Evolutionary conservation across 2,113 vertebrate genomes (phyloP).

Genomic region (Phrynosoma platyrhinos): DNA sequence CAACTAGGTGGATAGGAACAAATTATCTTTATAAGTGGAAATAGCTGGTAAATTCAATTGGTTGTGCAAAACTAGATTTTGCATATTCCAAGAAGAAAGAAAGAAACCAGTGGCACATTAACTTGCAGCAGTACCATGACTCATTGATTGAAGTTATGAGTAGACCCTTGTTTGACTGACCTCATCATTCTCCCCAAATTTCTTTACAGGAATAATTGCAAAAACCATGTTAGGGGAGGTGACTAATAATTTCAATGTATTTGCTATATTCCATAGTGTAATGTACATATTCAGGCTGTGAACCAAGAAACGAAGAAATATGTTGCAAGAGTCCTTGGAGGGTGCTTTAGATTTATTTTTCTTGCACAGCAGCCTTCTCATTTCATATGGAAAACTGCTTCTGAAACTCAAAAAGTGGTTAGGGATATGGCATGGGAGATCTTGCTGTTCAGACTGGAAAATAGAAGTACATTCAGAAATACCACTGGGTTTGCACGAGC

Average conservation of each 20-base stretch:
- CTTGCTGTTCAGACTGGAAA: background rate
- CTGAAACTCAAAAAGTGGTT: background rate
- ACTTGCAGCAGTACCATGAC: background rate
- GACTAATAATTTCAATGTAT: background rate
- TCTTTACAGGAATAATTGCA: background rate
- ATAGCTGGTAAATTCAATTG: background rate
- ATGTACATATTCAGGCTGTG: background rate
- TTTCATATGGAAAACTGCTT: constrained; percentile 7
- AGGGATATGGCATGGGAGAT: background rate
- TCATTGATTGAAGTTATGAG: background rate
- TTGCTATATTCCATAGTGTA: background rate
- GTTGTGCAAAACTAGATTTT: background rate
- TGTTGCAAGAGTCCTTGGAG: background rate
- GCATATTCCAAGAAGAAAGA: background rate
- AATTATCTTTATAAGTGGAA: background rate
- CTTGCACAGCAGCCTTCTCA: background rate
- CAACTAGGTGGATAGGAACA: background rate
- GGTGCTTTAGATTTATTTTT: background rate
- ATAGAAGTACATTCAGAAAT: background rate
- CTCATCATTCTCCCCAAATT: background rate
- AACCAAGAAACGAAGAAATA: background rate
- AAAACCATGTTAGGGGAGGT: background rate
- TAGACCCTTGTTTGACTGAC: background rate
- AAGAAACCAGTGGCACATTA: too few relatives aligned
- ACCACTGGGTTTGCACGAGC: background rate